A percentile compares a stretch with the other conserved stretches of the same genome.
phyloP scores from a whole-genome alignment of 2,888 invertebrate genomes.

The Ornithoptera priamus region DNA sequence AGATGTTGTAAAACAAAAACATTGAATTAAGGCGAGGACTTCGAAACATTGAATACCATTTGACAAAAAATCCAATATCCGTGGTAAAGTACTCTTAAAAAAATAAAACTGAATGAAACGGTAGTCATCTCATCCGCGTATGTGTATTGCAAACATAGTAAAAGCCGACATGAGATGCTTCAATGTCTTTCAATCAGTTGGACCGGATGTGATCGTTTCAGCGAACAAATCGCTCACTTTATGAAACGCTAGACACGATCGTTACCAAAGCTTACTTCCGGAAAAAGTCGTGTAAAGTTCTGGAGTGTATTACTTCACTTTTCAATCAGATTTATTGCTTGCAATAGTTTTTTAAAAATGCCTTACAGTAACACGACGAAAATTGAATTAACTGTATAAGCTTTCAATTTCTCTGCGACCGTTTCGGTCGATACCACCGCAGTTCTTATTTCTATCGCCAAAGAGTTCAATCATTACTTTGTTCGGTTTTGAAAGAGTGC shows the following conservation, averaged over 20 bases:
- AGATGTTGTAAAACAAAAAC: background rate
- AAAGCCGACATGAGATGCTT: conserved; percentile 36
- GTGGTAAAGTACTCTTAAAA: background rate
- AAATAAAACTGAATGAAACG: background rate
- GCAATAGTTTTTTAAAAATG: too few species aligned
- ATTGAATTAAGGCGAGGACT: background rate
- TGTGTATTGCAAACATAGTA: conserved; percentile 13
- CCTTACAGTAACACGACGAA: too few species aligned
- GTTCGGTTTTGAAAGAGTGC: too few species aligned
- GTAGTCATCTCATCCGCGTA: background rate
- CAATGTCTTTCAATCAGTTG: conserved; percentile 49
- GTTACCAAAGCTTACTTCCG: conserved; percentile 46
- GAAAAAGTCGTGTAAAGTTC: conserved; percentile 26
- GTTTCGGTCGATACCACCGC: too few species aligned
- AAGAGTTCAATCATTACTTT: too few species aligned
- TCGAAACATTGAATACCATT: background rate
- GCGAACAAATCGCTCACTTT: conserved; percentile 54
- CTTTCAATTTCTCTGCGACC: too few species aligned
- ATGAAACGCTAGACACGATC: conserved; percentile 40
- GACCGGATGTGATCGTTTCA: conserved; percentile 47
- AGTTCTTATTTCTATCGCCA: too few species aligned
- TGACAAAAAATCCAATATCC: background rate
- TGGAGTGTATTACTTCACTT: background rate
- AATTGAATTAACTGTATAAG: too few species aligned
- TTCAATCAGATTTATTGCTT: background rate